Base-by-base conservation (phyloP, 2,113 vertebrate genomes). In the Nannospalax galili region DNA sequence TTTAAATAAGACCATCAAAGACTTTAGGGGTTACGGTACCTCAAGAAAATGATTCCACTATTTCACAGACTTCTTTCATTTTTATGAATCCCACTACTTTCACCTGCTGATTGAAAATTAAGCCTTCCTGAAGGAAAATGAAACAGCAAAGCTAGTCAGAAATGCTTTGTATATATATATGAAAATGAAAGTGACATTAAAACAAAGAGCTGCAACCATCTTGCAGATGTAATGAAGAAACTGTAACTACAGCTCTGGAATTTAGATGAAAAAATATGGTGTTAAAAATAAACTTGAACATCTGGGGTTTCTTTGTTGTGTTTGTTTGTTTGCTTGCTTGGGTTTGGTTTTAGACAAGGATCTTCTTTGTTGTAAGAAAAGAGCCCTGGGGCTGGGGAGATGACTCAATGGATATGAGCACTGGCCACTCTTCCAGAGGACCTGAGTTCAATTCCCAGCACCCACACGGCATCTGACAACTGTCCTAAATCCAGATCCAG, bases 1-100 rank as follows among this genome's bases (percentile, higher is more conserved):
- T 73, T 90, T 90, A 93, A 88, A 64, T 86, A 93, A 86, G 24
- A 93, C 30, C 15, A 28, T 94, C 35, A 90, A 86, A 62, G 81
- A 24, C 86, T 84, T 84, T 92, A 90, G 86, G 32, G 11, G n/a
- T 65, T 92, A 88, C 58, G 86, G 37, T 86, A 86, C 89, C 40
- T 86, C 74, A 92, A n/a, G 91, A 86, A 89, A 32, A 87, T 73
- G 1, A 45, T 77, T 94, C 15, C 82, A 4, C 16, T 80, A 1
- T 78, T 12, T 69, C 80, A 75, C 70, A 70, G 73, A 58, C 20
- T 8, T 75, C 67, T 79, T 69, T 15, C 30, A 94, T 62, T 96
- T 90, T 93, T 92, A 85, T 70, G 56, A 56, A 40, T 69, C 19
- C 48, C 26, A n/a, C 15, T 70, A 20, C 26, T 92, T 87, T 60